Percentiles rank a stretch among this genome's conserved stretches.
phyloP scores from a whole-genome alignment of 64 coral and sea anemone genomes.

The Montipora cactus region DNA sequence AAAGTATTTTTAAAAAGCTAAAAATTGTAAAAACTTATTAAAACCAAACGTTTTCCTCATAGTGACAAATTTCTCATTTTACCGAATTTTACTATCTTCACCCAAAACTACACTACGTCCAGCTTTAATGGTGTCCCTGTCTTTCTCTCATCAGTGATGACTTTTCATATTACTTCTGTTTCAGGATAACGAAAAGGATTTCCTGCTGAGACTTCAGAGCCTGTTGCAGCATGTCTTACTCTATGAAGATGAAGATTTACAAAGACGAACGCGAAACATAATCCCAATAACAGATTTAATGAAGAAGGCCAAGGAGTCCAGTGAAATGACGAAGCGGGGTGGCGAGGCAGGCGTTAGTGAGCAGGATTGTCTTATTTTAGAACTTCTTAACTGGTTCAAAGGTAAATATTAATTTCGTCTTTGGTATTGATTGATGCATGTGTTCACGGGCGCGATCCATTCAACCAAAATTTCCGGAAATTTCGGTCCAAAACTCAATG shows the following conservation, averaged over 20 bases:
- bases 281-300: conserved; percentile 74
- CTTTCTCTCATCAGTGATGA: no score
- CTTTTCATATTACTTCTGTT: not conserved
- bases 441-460: no score
- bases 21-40: no score
- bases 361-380: conserved; percentile 83
- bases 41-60: no score
- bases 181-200: conserved; percentile 22
- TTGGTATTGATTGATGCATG: no score
- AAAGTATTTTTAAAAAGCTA: no score
- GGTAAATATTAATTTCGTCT: not conserved
- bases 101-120: no score
- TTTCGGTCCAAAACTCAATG: no score
- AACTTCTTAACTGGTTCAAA: conserved; percentile 87
- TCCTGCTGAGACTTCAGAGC: conserved; percentile 68
- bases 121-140: no score
- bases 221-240: conserved; percentile 82
- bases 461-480: no score
- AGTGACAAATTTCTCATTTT: no score
- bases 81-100: no score
- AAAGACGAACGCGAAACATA: conserved; percentile 58
- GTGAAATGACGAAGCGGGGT: conserved; percentile 63
- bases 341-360: conserved; percentile 60
- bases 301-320: conserved; percentile 73
- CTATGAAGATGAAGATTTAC: conserved; percentile 82